A percentile compares a stretch with the other conserved stretches of the same genome.
Conservation (phyloP, 1,140 invertebrate genomes). For the Forficula auricularia region DNA sequence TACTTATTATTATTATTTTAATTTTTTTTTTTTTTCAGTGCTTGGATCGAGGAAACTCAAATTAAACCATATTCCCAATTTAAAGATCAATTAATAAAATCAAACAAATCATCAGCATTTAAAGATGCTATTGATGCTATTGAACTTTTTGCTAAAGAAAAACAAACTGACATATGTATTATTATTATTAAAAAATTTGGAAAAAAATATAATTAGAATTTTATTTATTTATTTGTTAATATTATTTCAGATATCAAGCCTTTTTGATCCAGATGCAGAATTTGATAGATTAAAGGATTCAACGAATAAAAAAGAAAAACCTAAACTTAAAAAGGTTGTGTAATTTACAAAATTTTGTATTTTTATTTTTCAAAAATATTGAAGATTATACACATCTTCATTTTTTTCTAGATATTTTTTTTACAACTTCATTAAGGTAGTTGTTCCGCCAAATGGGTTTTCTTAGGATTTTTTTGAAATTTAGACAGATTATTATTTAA, state of each 20-base stretch:
- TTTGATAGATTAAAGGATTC: conserved; percentile 51
- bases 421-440: too few species aligned
- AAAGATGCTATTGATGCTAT: conserved; percentile 74
- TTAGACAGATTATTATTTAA: too few species aligned
- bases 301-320: conserved; percentile 20
- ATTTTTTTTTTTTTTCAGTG: conserved; percentile 42
- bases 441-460: too few species aligned
- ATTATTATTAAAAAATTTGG: background rate
- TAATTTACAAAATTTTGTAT: background rate
- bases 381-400: too few species aligned
- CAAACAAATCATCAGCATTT: conserved; percentile 59
- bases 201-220: background rate
- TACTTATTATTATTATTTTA: too few species aligned
- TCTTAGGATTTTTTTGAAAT: too few species aligned
- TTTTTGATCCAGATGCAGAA: conserved; percentile 37
- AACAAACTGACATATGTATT: too few species aligned
- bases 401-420: too few species aligned
- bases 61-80: conserved; percentile 68
- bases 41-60: conserved; percentile 74
- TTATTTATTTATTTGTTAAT: background rate
- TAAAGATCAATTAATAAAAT: conserved; percentile 61
- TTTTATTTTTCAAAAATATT: background rate
- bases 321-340: conserved; percentile 20
- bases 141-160: conserved; percentile 39
- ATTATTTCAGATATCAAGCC: background rate